These are phyloP conservation scores for Tyria jacobaeae DNA, from an alignment of 2,888 invertebrate genomes.

Conservation along the genomic window DNA sequence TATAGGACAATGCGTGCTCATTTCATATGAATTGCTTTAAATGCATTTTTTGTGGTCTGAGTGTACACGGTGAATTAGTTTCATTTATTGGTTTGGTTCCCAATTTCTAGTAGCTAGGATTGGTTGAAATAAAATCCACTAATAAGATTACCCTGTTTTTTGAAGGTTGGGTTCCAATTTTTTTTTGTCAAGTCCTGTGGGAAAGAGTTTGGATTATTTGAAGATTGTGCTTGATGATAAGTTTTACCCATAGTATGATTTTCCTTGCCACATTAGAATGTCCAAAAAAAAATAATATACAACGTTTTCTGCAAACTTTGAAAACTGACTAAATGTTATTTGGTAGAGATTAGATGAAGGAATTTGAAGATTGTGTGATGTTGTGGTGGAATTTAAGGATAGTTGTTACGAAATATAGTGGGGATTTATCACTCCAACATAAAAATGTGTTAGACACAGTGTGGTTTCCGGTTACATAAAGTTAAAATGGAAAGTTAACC, in stretches of 20 bases:
- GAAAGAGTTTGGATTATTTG: background rate
- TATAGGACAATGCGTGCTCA: constrained; percentile 66
- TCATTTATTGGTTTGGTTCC: constrained; percentile 52
- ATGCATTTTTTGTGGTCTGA: constrained; percentile 61
- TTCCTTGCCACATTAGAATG: background rate
- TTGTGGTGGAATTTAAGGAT: background rate
- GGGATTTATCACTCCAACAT: no score
- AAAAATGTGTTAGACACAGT: no score
- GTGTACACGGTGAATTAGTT: constrained; percentile 65
- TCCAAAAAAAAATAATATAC: background rate
- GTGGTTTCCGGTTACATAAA: no score
- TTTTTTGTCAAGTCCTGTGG: constrained; percentile 7
- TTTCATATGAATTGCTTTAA: constrained; percentile 62
- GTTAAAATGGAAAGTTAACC: no score
- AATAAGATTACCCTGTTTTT: constrained; percentile 16
- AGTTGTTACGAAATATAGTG: background rate
- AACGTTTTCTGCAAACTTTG: background rate
- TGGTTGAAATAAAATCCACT: constrained; percentile 35
- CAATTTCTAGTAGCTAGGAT: constrained; percentile 37
- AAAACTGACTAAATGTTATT: background rate
- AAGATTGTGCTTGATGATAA: background rate
- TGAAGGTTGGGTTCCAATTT: constrained; percentile 6
- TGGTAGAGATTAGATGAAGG: background rate
- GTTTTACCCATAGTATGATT: background rate
- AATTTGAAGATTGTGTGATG: background rate